Base-by-base conservation (phyloP, 2,888 invertebrate genomes). In the Ormyrus rosae region DNA sequence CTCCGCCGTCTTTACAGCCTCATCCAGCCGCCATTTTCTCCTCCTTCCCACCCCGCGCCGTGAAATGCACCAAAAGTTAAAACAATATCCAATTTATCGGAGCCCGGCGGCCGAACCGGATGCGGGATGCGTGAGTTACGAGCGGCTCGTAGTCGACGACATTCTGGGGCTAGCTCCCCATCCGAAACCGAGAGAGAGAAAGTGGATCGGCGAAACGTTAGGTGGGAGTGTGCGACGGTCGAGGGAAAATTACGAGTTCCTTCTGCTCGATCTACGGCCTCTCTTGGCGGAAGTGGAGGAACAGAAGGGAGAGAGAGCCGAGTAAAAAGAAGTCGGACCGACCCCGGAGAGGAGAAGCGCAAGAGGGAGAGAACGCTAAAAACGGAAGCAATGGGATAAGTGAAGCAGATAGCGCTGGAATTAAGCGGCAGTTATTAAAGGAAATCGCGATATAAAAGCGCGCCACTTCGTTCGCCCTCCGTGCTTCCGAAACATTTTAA, bases 21-120 rank as follows among this genome's bases (percentile, higher is more conserved):
- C 80, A 61, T 76, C 48, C 70, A 51, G 11, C 13, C 34, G 55
- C 11, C 55, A 61, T 55, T 55, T 19, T 46, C n/a, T 45, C 55
- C n/a, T 5, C 9, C 9, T 48, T 19, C 56, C 6, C 13, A 1
- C 48, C 55, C 63, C 13, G 51, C 74, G 51, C 60, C 72, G 83
- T 87, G 87, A 89, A 88, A 88, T 86, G 86, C 86, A 86, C 84
- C 85, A 85, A 89, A 89, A 90, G 89, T 90, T 90, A 87, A 89
- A 90, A 90, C 90, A 90, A 90, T 90, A 90, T 90, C 88, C 87
- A 88, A 90, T 90, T 90, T 90, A 90, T 90, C 86, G 90, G 61
- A 3, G 13, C 51, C n/a, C 46, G 48, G 48, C 9, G 34, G 77
- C 80, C 72, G 69, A 78, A 77, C 76, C 81, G 84, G 85, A 84